phyloP scores from a whole-genome alignment of 1,140 invertebrate genomes.

The Heliothis virescens region DNA sequence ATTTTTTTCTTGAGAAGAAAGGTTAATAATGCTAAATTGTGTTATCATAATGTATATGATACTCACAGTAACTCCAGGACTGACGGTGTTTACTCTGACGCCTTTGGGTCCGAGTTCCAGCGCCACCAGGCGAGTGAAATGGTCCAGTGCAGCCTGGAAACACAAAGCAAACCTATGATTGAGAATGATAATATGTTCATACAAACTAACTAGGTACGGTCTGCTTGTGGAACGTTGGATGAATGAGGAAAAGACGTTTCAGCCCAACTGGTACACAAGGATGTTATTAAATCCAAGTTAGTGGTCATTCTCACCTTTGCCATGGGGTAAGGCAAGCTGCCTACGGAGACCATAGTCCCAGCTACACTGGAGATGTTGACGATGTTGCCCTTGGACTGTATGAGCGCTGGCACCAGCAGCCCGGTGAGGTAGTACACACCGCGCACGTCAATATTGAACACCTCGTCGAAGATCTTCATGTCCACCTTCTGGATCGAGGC shows the following conservation, averaged over 20 bases:
- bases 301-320: background rate
- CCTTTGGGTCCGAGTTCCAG: conserved; percentile 89
- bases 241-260: too few species aligned
- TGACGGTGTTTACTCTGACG: conserved; percentile 91
- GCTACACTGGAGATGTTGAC: conserved; percentile 63
- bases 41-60: conserved; percentile 51
- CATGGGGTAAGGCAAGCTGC: conserved; percentile 42
- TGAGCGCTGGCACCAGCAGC: conserved; percentile 58
- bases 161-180: background rate
- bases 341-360: conserved; percentile 27
- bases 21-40: background rate
- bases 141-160: conserved; percentile 91
- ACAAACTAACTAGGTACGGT: too few species aligned
- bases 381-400: conserved; percentile 62
- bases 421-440: conserved; percentile 60
- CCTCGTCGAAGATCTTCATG: conserved; percentile 56
- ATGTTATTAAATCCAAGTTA: background rate
- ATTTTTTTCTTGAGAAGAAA: background rate
- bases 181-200: background rate
- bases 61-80: conserved; percentile 90
- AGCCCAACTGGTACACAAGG: too few species aligned
- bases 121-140: conserved; percentile 89
- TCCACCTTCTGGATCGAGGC: conserved; percentile 53
- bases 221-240: too few species aligned
- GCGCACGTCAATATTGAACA: conserved; percentile 59